Evolutionary conservation across 1,140 invertebrate species (phyloP).

Genomic region (Acromyrmex charruanus): DNA sequence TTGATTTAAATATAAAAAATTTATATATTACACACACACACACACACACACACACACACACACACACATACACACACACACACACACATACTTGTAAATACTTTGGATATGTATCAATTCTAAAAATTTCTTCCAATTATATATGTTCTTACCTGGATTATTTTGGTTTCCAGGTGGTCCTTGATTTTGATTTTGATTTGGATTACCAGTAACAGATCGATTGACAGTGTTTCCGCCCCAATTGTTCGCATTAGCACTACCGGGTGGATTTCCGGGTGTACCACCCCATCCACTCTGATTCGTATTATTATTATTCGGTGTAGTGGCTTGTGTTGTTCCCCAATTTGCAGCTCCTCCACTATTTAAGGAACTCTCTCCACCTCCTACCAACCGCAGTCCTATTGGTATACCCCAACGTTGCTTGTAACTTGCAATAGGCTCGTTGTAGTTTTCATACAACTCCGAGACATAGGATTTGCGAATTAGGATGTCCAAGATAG

Average conservation of each 20-base stretch:
- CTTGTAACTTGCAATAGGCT: constrained; percentile 80
- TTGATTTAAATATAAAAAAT: constrained; percentile 36
- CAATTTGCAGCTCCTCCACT: constrained; percentile 90
- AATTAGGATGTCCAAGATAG: constrained; percentile 77
- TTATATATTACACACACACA: not conserved
- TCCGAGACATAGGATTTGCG: constrained; percentile 22
- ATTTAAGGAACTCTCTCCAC: constrained; percentile 93
- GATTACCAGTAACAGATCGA: constrained; percentile 82
- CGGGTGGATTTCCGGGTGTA: constrained; percentile 87
- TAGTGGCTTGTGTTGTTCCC: constrained; percentile 90
- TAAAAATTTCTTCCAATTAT: not conserved
- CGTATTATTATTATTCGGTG: constrained; percentile 88
- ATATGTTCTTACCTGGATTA: constrained; percentile 76
- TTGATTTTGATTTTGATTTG: constrained; percentile 84
- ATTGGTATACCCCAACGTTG: constrained; percentile 88
- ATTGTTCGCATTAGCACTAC: constrained; percentile 80
- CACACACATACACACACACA: too few relatives aligned
- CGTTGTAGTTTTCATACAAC: constrained; percentile 39
- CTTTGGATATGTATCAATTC: not conserved
- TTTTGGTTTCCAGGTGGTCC: constrained; percentile 82
- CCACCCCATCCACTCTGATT: constrained; percentile 85
- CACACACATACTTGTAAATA: not conserved
- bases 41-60: too few relatives aligned
- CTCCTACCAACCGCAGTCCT: constrained; percentile 89
- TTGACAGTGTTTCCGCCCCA: constrained; percentile 83